Base-by-base conservation (phyloP, 2,113 vertebrate genomes). In the Psettodes erumei region DNA sequence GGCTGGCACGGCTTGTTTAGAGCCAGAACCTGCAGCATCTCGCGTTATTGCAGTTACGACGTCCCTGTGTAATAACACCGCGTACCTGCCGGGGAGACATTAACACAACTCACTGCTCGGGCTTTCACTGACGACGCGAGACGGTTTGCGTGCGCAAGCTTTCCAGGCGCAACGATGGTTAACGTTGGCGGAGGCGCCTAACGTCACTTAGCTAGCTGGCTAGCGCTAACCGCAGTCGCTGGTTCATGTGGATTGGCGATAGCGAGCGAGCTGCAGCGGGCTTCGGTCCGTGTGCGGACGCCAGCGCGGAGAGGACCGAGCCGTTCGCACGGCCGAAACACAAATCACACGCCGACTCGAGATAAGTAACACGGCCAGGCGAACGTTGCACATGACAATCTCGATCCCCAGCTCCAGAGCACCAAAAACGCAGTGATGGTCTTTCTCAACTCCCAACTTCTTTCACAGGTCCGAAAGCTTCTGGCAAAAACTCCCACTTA, bases 371-470 rank as follows among this genome's bases (percentile, higher is more conserved):
- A 58, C 16, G 21, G 28, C 5, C 63, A 33, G 62, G 61, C 9
- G 63, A 6, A 62, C 13, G 48, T 0, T 51, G 40, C 19, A 54
- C 48, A 73, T 62, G 68, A 60, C 66, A 71, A 28, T 12, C 59
- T 54, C 25, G 54, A 61, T 55, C 19, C 43, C 28, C 50, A 27
- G 62, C 77, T 81, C 58, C 77, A 18, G 2, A 63, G 48, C 30
- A 85, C 77, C n/a, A n/a, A 81, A 80, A 78, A 79, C 37, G 56
- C 71, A 78, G 62, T 82, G 80, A 83, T 86, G 88, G 73, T 86
- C 85, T 86, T 82, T 77, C 76, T 87, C 83, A 91, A 92, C 91
- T 94, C 93, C 88, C 89, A 94, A 95, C 93, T 94, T 95, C 81
- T 94, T 91, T 90, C 90, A 90, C 85, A 79, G 89, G 89, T 94